A percentile compares a stretch with the other conserved stretches of the same genome.
phyloP scores from a whole-genome alignment of 2,888 invertebrate species.

The Mimachlamys varia region DNA sequence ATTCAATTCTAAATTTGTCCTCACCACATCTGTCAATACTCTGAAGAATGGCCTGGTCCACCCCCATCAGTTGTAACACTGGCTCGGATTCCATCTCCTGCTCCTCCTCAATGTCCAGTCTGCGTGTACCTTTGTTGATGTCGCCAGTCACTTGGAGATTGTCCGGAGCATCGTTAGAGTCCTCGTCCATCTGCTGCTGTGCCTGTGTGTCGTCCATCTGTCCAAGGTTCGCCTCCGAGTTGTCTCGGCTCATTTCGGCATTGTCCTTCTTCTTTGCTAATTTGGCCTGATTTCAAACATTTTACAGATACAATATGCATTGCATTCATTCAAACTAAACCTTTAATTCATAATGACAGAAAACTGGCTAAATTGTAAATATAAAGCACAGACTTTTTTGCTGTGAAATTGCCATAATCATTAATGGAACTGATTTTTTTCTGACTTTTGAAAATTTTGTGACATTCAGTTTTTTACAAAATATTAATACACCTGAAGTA shows the following conservation, averaged over 20 bases:
- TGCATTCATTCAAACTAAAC: too few relatives aligned
- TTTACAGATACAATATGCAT: background rate
- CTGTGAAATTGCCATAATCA: too few relatives aligned
- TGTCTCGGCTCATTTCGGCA: constrained; percentile 62
- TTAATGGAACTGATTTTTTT: too few relatives aligned
- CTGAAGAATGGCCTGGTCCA: constrained; percentile 95
- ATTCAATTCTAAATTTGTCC: constrained; percentile 67
- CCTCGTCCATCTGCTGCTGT: constrained; percentile 77
- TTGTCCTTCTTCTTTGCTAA: constrained; percentile 70
- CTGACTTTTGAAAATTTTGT: too few relatives aligned
- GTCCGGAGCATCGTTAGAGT: constrained; percentile 82
- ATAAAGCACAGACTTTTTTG: too few relatives aligned
- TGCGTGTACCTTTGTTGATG: constrained; percentile 57
- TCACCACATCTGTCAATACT: constrained; percentile 94
- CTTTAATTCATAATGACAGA: background rate
- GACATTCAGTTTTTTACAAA: too few relatives aligned
- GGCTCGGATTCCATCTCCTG: constrained; percentile 67
- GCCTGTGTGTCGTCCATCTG: constrained; percentile 76
- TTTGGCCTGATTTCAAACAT: constrained; percentile 52
- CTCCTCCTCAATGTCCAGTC: constrained; percentile 81
- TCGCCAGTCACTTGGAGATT: constrained; percentile 62
- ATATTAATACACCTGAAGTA: too few relatives aligned
- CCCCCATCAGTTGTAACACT: constrained; percentile 87
- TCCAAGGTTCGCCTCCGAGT: constrained; percentile 62
- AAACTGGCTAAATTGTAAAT: background rate